These are phyloP conservation scores for Australoheros facetus DNA, from an alignment of 2,797 vertebrate genomes.

Conservation along the genomic window DNA sequence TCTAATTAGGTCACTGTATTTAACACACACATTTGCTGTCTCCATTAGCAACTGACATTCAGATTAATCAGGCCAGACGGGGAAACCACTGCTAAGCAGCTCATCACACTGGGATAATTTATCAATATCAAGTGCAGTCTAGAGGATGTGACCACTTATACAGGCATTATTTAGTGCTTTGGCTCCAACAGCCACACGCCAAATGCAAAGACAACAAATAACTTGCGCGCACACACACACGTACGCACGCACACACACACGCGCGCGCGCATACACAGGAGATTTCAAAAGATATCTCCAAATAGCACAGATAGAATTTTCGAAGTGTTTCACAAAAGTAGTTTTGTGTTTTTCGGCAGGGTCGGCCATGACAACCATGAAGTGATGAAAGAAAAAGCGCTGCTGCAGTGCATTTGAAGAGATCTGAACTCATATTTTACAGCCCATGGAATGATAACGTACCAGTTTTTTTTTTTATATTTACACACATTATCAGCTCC, in stretches of 20 bases:
- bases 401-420: conserved; percentile 77
- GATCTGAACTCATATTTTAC: conserved; percentile 71
- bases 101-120: conserved; percentile 3
- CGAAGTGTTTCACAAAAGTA: conserved; percentile 60
- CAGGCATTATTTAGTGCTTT: conserved; percentile 58
- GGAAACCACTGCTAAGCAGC: conserved; percentile 18
- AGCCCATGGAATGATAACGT: conserved; percentile 52
- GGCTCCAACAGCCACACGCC: conserved; percentile 51
- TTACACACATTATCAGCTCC: conserved; percentile 52
- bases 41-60: conserved; percentile 19
- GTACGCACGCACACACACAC: conserved; percentile 16
- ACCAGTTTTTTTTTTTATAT: conserved; percentile 44
- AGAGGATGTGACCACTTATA: conserved; percentile 25
- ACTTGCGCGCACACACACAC: conserved; percentile 29
- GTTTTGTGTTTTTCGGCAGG: conserved; percentile 51
- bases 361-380: conserved; percentile 57
- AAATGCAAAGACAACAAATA: conserved; percentile 21
- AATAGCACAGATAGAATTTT: conserved; percentile 40
- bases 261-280: conserved; percentile 10
- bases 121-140: conserved; percentile 23
- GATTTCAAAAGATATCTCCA: conserved; percentile 49
- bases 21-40: not conserved
- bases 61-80: conserved; percentile 15
- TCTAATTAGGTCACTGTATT: conserved; percentile 14
- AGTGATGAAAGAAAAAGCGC: conserved; percentile 58